Base-by-base conservation (phyloP, 2,797 vertebrate genomes). In the Lithobates sylvaticus region DNA sequence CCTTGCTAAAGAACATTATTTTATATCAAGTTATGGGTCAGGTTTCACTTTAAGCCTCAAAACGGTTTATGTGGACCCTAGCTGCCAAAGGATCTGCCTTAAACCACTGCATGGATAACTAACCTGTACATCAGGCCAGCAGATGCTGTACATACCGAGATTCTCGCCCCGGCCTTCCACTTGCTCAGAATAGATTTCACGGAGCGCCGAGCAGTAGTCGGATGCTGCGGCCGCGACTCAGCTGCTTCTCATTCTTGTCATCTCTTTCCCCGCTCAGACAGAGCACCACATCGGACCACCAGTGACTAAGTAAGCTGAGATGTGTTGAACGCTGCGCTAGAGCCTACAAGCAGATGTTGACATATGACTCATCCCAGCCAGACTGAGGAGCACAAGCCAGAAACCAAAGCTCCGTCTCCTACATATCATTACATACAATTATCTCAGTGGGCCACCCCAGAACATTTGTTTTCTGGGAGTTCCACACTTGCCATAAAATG, bases 361-460 rank as follows among this genome's bases (percentile, higher is more conserved):
- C 86, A 84, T 83, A 87, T 87, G 86, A 87, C 76, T 87, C 86
- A 87, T 87, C 81, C 81, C 81, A 79, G 86, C 69, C 86, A 87
- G 81, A 87, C 85, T 23, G 50, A 68, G 75, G 58, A 83, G 81
- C 78, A n/a, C 16, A 42, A 87, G 85, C 80, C 85, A 87, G 69
- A 84, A 80, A 84, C 76, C 81, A 80, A 74, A 34, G 69, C 61
- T 75, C 39, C 69, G 44, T 87, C 86, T 87, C 76, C 76, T 84
- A 79, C 86, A 79, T 84, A 80, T 84, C 61, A 87, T 87, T 87
- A 87, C 86, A 84, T 87, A 47, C 71, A 80, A 87, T 87, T 87
- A 84, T 87, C 86, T 87, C 76, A 79, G 76, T 61, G 44, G 85
- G 86, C 86, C 86, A 87, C 86, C 86, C 86, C 86, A 80, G 81